Conservation (phyloP, 1,140 invertebrate species). For the Zaprionus lachaisei region DNA sequence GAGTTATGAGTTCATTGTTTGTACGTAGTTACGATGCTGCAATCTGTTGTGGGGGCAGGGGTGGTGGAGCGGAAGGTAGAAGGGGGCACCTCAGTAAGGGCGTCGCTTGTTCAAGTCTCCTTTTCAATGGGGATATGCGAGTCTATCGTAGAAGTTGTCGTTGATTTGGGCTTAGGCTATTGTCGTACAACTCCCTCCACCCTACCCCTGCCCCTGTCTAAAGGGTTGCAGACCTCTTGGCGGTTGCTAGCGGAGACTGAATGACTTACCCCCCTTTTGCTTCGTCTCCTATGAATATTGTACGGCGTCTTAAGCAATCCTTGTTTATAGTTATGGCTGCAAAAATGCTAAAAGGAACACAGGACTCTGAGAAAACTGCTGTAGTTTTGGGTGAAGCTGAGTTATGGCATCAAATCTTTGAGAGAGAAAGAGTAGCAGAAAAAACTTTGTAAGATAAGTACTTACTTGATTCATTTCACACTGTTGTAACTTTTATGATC, state of each 20-base stretch:
- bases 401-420: not conserved
- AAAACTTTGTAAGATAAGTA: not conserved
- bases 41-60: not conserved
- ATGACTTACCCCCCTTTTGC: not conserved
- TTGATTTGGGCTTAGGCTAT: slow-evolving; percentile 53
- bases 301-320: slow-evolving; percentile 13
- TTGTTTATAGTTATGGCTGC: slow-evolving; percentile 5
- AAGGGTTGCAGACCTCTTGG: slow-evolving; percentile 37
- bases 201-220: not conserved
- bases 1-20: slow-evolving; percentile 84
- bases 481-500: not conserved
- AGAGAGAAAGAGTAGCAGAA: not conserved
- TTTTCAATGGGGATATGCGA: slow-evolving; percentile 31
- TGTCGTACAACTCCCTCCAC: slow-evolving; percentile 8
- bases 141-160: slow-evolving; percentile 49
- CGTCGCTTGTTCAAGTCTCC: slow-evolving; percentile 19
- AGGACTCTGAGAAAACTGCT: not conserved
- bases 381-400: not conserved
- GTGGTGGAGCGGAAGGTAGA: no score
- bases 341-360: not conserved
- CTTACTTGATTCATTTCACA: not conserved
- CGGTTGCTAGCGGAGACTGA: slow-evolving; percentile 25
- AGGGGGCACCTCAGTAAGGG: not conserved
- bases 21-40: slow-evolving; percentile 62
- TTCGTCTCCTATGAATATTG: not conserved